Percentiles rank a stretch among this genome's conserved stretches.
Evolutionary conservation across 2,797 vertebrate genomes (phyloP).

Genomic region (Dermochelys coriacea): DNA sequence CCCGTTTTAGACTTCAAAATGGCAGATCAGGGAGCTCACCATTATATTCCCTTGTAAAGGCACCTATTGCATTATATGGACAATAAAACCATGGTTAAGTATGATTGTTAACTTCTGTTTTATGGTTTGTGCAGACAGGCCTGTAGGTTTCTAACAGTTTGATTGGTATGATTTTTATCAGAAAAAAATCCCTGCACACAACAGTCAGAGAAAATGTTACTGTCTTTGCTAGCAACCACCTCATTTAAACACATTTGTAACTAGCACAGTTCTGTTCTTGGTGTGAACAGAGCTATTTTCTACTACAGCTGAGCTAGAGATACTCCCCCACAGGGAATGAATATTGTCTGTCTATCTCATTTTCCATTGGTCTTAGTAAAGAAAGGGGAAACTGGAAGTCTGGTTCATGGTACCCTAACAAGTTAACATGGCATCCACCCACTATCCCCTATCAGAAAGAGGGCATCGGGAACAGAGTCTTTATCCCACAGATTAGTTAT

Average conservation of each 20-base stretch:
- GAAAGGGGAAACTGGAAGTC: neutral
- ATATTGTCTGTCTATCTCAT: rapidly evolving
- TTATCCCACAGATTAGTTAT: neutral
- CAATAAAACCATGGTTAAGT: neutral
- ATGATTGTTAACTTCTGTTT: neutral
- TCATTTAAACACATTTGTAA: neutral
- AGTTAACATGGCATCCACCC: neutral
- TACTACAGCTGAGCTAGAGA: neutral
- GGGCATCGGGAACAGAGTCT: neutral
- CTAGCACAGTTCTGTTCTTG: neutral
- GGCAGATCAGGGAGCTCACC: neutral
- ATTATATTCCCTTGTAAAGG: neutral
- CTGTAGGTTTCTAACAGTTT: neutral
- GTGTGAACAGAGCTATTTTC: neutral
- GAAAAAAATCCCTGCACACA: neutral
- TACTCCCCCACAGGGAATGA: neutral
- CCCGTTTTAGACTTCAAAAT: conserved; percentile 10
- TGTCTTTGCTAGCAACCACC: neutral
- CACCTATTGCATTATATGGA: neutral
- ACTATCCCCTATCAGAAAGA: conserved; percentile 12
- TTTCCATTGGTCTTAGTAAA: neutral
- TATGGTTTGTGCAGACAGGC: neutral
- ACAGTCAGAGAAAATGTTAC: neutral
- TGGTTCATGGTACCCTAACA: neutral
- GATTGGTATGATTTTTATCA: neutral